phyloP scores from a whole-genome alignment of 2,888 invertebrate species.

The Tenthredo livida region DNA sequence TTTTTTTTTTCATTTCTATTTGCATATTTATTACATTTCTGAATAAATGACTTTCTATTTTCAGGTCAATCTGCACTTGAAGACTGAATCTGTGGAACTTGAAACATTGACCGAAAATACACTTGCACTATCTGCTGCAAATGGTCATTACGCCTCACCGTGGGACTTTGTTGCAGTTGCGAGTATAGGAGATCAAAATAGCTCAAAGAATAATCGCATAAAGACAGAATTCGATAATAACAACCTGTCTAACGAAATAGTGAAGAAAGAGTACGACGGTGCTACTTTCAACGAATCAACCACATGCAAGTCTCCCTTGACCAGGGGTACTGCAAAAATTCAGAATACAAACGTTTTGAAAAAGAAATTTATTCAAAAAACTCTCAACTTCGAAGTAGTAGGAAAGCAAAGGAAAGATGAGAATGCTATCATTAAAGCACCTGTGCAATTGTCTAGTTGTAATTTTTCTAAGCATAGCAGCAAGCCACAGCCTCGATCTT shows the following conservation, averaged over 20 bases:
- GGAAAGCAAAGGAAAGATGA: background rate
- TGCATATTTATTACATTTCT: background rate
- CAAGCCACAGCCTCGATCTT: background rate
- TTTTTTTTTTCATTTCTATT: background rate
- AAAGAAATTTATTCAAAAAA: background rate
- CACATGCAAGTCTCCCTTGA: background rate
- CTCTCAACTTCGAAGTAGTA: background rate
- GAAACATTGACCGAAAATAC: slow-evolving; percentile 35
- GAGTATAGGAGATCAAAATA: background rate
- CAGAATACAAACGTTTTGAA: background rate
- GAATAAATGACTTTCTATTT: background rate
- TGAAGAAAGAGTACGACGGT: background rate
- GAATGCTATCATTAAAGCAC: background rate
- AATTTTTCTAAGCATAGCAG: background rate
- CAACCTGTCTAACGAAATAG: background rate
- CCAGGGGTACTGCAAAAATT: background rate
- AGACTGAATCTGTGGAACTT: slow-evolving; percentile 32
- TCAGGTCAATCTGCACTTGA: slow-evolving; percentile 26
- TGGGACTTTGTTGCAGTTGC: slow-evolving; percentile 31
- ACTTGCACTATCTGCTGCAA: background rate
- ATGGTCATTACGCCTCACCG: slow-evolving; percentile 8
- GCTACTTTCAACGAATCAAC: background rate
- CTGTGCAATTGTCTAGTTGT: background rate
- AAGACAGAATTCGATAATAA: background rate
- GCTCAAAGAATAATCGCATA: background rate